Conservation (phyloP, 1,140 invertebrate species). For the Hycleus cichorii region DNA sequence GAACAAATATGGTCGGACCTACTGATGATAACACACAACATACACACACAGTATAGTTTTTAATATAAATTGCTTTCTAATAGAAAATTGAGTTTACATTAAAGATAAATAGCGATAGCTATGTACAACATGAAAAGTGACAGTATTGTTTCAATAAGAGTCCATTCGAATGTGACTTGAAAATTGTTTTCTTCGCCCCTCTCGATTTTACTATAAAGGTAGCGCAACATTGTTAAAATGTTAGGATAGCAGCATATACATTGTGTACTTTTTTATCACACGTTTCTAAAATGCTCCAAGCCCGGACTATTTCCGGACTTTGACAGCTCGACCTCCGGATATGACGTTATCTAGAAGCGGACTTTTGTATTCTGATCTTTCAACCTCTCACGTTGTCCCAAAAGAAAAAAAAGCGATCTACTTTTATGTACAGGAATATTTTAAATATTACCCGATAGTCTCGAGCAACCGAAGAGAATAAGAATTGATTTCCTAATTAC, state of each 20-base stretch:
- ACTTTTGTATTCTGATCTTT: constrained; percentile 14
- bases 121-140: too few species aligned
- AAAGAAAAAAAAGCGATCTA: too few species aligned
- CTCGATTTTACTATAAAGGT: background rate
- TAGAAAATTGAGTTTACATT: constrained; percentile 9
- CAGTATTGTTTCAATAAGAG: too few species aligned
- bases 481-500: background rate
- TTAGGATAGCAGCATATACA: constrained; percentile 6
- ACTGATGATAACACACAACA: constrained; percentile 16
- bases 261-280: constrained; percentile 34
- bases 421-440: too few species aligned
- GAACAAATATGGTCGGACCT: constrained; percentile 12
- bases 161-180: too few species aligned
- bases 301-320: constrained; percentile 39
- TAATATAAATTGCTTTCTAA: constrained; percentile 30
- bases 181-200: too few species aligned
- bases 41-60: background rate
- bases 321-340: constrained; percentile 40
- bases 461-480: background rate
- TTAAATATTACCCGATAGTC: too few species aligned
- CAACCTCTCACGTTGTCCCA: constrained; percentile 4
- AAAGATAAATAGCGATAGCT: too few species aligned
- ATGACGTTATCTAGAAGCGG: constrained; percentile 37
- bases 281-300: constrained; percentile 31
- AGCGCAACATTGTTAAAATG: too few species aligned